phyloP scores from a whole-genome alignment of 2,888 invertebrate species.

The Caenorhabditis sp. region DNA sequence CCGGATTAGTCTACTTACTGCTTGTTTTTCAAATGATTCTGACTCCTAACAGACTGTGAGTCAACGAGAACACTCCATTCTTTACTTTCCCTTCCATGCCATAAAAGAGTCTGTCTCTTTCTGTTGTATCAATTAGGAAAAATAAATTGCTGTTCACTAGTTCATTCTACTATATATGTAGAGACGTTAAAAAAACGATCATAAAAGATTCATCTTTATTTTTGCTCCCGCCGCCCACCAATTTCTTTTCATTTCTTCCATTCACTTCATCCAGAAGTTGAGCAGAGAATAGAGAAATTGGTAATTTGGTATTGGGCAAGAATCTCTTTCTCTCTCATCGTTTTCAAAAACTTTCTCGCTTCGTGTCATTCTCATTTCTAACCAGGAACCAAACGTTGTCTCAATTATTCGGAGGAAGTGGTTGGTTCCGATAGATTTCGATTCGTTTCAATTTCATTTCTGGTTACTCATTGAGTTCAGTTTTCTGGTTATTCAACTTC shows the following conservation, averaged over 20 bases:
- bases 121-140: too few relatives aligned
- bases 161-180: neutral
- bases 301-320: neutral
- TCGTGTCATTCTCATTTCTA: slow-evolving; percentile 15
- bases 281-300: neutral
- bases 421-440: slow-evolving; percentile 1
- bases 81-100: neutral
- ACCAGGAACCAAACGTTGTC: slow-evolving; percentile 35
- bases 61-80: slow-evolving; percentile 19
- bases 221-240: neutral
- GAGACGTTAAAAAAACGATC: neutral
- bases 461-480: slow-evolving; percentile 20
- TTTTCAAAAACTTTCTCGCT: neutral
- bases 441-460: neutral
- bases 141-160: neutral
- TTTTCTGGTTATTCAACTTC: slow-evolving; percentile 13
- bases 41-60: slow-evolving; percentile 14
- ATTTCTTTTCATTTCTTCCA: neutral
- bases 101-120: too few relatives aligned
- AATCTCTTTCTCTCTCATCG: neutral
- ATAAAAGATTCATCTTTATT: slow-evolving; percentile 1
- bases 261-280: slow-evolving; percentile 15
- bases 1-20: slow-evolving; percentile 50
- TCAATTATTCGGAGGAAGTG: slow-evolving; percentile 46
- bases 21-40: slow-evolving; percentile 27